Conservation (phyloP, 2,113 vertebrate genomes). For the Ailurus styani region DNA sequence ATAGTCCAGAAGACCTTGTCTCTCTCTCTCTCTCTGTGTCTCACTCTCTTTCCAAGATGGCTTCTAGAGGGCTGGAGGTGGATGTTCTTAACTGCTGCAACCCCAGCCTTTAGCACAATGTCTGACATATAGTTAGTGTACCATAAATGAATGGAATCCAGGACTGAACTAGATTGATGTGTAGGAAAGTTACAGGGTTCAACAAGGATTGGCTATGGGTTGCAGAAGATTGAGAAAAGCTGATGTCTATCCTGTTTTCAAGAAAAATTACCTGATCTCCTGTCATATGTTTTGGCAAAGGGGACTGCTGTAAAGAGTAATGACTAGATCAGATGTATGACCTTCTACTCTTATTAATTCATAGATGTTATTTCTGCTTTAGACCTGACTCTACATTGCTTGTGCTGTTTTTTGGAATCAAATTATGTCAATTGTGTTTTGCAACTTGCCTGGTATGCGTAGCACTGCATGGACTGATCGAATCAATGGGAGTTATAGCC, state of each 20-base stretch:
- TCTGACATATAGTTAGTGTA: not conserved
- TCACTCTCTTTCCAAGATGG: too few relatives aligned
- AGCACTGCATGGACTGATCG: not conserved
- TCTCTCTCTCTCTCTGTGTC: not conserved
- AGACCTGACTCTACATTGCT: not conserved
- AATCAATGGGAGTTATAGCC: not conserved
- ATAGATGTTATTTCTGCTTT: not conserved
- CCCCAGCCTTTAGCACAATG: not conserved
- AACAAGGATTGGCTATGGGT: not conserved
- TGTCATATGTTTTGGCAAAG: not conserved
- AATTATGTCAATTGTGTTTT: not conserved
- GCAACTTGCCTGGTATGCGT: not conserved
- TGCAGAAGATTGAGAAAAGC: not conserved
- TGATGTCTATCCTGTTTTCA: not conserved
- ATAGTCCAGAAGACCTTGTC: not conserved
- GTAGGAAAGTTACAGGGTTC: not conserved
- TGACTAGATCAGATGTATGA: not conserved
- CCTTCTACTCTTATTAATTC: not conserved
- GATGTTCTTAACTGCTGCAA: not conserved
- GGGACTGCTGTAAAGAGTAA: not conserved
- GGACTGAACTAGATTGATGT: not conserved
- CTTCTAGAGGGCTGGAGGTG: not conserved
- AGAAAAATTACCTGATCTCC: not conserved
- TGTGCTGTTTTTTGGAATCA: not conserved
- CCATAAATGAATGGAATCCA: not conserved